Evolutionary conservation across 2,113 vertebrate genomes (phyloP).

Genomic region (Anseranas semipalmata): DNA sequence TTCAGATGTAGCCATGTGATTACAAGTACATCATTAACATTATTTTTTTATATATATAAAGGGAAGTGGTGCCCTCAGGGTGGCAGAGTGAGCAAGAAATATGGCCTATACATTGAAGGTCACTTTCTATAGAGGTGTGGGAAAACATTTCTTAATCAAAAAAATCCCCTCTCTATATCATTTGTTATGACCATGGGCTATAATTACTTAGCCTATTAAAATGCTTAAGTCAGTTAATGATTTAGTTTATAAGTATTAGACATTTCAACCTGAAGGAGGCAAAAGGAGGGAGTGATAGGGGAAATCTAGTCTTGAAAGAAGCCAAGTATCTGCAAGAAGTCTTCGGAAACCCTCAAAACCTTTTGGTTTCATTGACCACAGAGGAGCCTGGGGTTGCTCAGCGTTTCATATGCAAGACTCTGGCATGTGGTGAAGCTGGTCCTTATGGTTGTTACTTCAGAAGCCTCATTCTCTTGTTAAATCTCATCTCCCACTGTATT

Average conservation of each 20-base stretch:
- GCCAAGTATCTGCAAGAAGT: not conserved
- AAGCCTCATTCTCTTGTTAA: not conserved
- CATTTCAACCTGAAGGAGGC: not conserved
- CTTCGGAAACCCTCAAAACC: not conserved
- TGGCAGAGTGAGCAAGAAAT: slow-evolving; percentile 14
- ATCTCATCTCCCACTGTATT: not conserved
- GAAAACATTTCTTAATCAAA: slow-evolving; percentile 44
- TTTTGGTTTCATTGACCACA: not conserved
- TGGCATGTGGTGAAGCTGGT: not conserved
- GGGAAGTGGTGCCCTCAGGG: not conserved
- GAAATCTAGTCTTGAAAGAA: not conserved
- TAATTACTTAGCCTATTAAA: slow-evolving; percentile 45
- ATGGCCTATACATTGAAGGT: slow-evolving; percentile 11
- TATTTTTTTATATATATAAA: not conserved
- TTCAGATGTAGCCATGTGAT: slow-evolving; percentile 24
- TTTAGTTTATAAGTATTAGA: slow-evolving; percentile 3
- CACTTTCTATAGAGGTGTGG: not conserved
- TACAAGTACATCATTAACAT: slow-evolving; percentile 11
- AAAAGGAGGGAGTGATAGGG: not conserved
- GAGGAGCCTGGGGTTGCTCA: not conserved
- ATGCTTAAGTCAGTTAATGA: slow-evolving; percentile 21
- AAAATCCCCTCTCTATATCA: not conserved
- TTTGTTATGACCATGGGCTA: slow-evolving; percentile 42
- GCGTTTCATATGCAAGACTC: not conserved
- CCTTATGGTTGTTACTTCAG: not conserved